phyloP scores from a whole-genome alignment of 2,797 vertebrate genomes.

The Todus mexicanus region DNA sequence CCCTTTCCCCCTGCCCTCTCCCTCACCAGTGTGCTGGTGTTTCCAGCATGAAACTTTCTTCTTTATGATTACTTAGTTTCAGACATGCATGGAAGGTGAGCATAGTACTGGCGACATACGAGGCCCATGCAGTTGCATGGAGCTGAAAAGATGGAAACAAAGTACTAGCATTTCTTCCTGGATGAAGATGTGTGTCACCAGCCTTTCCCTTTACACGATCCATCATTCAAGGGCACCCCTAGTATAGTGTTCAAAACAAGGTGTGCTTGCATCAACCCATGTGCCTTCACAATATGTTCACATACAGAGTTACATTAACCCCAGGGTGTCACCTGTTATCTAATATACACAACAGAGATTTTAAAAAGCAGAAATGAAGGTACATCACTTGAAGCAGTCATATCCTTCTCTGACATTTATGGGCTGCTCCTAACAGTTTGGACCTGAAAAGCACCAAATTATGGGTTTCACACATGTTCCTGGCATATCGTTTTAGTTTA shows the following conservation, averaged over 20 bases:
- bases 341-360: not conserved
- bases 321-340: not conserved
- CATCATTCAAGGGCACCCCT: not conserved
- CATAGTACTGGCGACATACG: accelerated
- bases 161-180: not conserved
- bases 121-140: not conserved
- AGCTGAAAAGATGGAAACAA: not conserved
- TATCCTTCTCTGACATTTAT: not conserved
- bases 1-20: not conserved
- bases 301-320: accelerated
- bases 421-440: not conserved
- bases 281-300: not conserved
- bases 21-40: not conserved
- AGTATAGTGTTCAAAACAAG: not conserved
- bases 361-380: not conserved
- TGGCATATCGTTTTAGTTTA: not conserved
- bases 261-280: not conserved
- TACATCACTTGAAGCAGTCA: not conserved
- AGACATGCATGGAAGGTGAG: not conserved
- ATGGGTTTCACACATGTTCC: not conserved
- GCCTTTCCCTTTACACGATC: accelerated
- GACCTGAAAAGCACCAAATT: not conserved
- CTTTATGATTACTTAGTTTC: not conserved
- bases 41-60: not conserved
- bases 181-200: not conserved